Conservation (phyloP, 2,888 invertebrate genomes). For the Sturmia bella region DNA sequence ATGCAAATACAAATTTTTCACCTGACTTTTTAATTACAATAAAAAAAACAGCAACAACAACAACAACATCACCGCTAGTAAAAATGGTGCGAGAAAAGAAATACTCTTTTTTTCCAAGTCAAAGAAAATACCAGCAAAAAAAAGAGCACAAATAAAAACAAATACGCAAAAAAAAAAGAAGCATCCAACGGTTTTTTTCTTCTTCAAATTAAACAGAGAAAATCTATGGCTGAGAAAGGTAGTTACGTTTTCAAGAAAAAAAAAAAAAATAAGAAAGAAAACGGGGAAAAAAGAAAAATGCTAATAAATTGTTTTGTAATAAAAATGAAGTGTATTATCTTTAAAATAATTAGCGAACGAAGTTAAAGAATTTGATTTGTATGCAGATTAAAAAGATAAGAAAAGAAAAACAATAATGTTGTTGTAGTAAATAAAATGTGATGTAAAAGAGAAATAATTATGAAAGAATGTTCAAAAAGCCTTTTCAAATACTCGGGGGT, state of each 20-base stretch:
- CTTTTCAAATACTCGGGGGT: no score
- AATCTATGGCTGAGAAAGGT: not conserved
- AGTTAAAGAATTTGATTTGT: slow-evolving; percentile 10
- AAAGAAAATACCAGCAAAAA: not conserved
- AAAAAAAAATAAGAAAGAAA: not conserved
- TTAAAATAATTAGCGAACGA: slow-evolving; percentile 22
- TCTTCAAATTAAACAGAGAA: not conserved
- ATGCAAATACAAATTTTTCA: slow-evolving; percentile 77
- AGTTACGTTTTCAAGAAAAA: not conserved
- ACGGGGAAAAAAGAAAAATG: not conserved
- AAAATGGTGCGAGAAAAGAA: not conserved
- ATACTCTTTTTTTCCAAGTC: not conserved
- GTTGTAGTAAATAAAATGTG: not conserved
- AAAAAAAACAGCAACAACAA: slow-evolving; percentile 1
- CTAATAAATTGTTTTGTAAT: slow-evolving; percentile 13
- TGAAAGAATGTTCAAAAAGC: no score
- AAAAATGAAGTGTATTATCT: slow-evolving; percentile 24
- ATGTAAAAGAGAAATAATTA: not conserved
- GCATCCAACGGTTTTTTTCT: not conserved
- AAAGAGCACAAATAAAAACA: not conserved
- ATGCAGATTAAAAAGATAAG: not conserved
- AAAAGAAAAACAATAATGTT: not conserved
- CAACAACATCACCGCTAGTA: slow-evolving; percentile 4
- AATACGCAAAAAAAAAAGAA: not conserved
- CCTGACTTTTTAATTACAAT: slow-evolving; percentile 70